Percentiles rank a stretch among this genome's conserved stretches.
Evolutionary conservation across 2,888 invertebrate genomes (phyloP).

Genomic region (Spodoptera picta): DNA sequence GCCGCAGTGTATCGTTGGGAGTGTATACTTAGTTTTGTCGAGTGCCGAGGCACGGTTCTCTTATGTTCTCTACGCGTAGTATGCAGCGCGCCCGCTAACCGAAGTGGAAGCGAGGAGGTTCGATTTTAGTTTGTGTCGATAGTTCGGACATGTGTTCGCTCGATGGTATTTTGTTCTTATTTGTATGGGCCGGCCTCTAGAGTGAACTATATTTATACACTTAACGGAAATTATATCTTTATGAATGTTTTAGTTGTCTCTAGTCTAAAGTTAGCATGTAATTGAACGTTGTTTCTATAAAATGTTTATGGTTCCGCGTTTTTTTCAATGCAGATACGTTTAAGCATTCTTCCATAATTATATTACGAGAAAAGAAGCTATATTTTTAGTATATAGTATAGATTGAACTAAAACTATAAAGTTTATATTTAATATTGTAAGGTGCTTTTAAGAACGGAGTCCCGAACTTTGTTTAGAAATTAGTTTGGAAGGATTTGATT

Average conservation of each 20-base stretch:
- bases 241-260: constrained; percentile 82
- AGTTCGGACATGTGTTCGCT: constrained; percentile 67
- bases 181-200: constrained; percentile 69
- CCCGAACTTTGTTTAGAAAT: constrained; percentile 73
- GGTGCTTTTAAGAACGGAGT: constrained; percentile 79
- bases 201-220: constrained; percentile 76
- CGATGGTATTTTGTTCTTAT: constrained; percentile 74
- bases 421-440: constrained; percentile 70
- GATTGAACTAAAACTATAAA: constrained; percentile 66
- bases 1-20: constrained; percentile 50
- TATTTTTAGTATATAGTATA: constrained; percentile 76
- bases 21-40: constrained; percentile 38
- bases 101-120: constrained; percentile 69
- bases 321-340: constrained; percentile 71
- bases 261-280: constrained; percentile 84
- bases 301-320: constrained; percentile 63
- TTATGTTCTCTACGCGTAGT: constrained; percentile 28
- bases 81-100: constrained; percentile 55
- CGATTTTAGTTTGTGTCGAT: constrained; percentile 72
- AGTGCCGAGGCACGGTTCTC: constrained; percentile 27
- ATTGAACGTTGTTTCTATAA: constrained; percentile 55
- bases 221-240: constrained; percentile 73
- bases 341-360: constrained; percentile 81
- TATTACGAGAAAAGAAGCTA: constrained; percentile 78
- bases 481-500: constrained; percentile 81